phyloP scores from a whole-genome alignment of 2,888 invertebrate species.

The Aricia artaxerxes region DNA sequence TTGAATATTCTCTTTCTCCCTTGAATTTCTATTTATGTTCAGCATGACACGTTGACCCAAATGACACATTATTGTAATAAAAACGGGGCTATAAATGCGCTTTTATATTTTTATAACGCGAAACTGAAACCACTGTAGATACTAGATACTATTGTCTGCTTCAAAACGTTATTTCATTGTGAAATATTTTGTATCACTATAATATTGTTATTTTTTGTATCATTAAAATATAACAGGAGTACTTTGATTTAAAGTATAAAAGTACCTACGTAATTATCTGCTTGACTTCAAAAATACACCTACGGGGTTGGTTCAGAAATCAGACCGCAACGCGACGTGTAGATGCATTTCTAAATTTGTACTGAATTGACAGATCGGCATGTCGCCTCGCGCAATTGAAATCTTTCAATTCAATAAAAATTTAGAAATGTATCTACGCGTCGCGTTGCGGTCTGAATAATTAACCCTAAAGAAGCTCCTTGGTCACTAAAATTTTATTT shows the following conservation, averaged over 20 bases:
- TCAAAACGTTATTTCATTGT: neutral
- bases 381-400: no score
- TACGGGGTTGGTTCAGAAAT: no score
- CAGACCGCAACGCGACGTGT: no score
- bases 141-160: neutral
- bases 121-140: constrained; percentile 20
- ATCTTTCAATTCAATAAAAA: no score
- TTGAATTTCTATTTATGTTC: neutral
- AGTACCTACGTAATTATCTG: no score
- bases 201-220: neutral
- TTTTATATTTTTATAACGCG: constrained; percentile 20
- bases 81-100: constrained; percentile 12
- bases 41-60: constrained; percentile 7
- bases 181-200: neutral
- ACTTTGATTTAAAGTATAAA: no score
- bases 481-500: neutral
- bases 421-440: no score
- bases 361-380: no score
- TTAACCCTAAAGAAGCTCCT: neutral
- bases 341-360: no score
- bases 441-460: no score
- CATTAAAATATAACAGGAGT: no score
- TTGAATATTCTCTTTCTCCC: constrained; percentile 8
- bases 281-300: no score
- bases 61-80: constrained; percentile 13